These are phyloP conservation scores for Strix aluco DNA, from an alignment of 2,113 vertebrate genomes.

Conservation along the genomic window DNA sequence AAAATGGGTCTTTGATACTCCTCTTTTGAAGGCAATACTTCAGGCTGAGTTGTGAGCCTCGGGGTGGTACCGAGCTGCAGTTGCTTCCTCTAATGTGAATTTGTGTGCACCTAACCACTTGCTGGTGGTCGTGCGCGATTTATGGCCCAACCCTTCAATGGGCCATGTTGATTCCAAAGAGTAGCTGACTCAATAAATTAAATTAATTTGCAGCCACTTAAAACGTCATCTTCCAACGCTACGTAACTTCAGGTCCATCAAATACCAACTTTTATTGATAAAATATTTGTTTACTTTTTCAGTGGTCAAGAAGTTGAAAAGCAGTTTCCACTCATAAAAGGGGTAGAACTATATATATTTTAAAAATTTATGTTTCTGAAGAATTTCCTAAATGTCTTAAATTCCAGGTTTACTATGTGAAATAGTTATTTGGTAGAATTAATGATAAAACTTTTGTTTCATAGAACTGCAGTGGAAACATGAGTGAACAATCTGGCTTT, in stretches of 20 bases:
- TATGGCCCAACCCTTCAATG: background rate
- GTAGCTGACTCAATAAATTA: background rate
- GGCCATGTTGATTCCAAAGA: fast-evolving
- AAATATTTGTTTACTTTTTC: background rate
- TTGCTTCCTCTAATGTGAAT: background rate
- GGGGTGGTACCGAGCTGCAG: background rate
- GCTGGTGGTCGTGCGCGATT: background rate
- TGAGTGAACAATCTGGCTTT: background rate
- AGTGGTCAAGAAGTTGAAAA: background rate
- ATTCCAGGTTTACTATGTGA: background rate
- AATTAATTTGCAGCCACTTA: background rate
- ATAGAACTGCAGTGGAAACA: background rate
- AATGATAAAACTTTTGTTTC: background rate
- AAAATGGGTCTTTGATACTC: background rate
- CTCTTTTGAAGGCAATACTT: background rate
- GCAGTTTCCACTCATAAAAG: background rate
- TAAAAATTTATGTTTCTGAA: background rate
- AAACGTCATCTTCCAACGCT: background rate
- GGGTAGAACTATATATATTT: background rate
- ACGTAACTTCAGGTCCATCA: background rate
- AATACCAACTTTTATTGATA: background rate
- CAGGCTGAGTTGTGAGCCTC: background rate
- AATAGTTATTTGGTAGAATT: background rate
- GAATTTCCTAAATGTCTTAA: background rate
- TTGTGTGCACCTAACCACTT: background rate